Base-by-base conservation (phyloP, 2,113 vertebrate genomes). In the Amphiprion ocellaris region DNA sequence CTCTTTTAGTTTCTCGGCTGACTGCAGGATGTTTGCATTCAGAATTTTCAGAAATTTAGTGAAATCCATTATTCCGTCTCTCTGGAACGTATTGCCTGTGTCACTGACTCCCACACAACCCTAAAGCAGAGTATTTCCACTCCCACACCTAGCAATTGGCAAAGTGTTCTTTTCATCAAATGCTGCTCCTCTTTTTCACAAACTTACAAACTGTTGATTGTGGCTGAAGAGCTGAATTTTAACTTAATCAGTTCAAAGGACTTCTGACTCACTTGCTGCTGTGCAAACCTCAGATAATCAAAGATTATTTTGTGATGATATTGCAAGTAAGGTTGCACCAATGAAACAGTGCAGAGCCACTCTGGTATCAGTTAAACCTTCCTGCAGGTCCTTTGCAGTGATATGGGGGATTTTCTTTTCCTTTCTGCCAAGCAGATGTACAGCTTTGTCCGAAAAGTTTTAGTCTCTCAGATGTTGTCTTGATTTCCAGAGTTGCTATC, bases 401-500 rank as follows among this genome's bases (percentile, higher is more conserved):
- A 7, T 55, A 37, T 44, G 66, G 64, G 30, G 66, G 52, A 54
- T 69, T 55, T 53, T 28, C 52, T 26, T 68, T 53, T 54, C 12
- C 30, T 67, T 66, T 46, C 54, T 59, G 23, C 30, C 44, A 55
- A 16, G 26, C 30, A 41, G 74, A 68, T 47, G 19, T 41, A 14
- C 49, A 37, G n/a, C 49, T 70, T 70, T 44, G 54, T 69, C 24
- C 23, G 23, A 69, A 44, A 19, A 4, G 52, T 56, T 75, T 26
- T 41, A 19, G 23, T 70, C 24, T 49, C 33, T 11, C 41, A 23
- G 23, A 61, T n/a, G 16, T 15, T 47, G 10, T 47, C 49, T 77
- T 54, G 7, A 54, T 61, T 62, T 47, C 33, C 14, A 28, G 33
- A 55, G 65, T 44, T 69, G 26, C 33, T 44, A 19, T 24, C 10